Evolutionary conservation across 2,113 vertebrate species (phyloP), one percentile per base, ranked within the genome.

Genomic region (Riparia riparia): DNA sequence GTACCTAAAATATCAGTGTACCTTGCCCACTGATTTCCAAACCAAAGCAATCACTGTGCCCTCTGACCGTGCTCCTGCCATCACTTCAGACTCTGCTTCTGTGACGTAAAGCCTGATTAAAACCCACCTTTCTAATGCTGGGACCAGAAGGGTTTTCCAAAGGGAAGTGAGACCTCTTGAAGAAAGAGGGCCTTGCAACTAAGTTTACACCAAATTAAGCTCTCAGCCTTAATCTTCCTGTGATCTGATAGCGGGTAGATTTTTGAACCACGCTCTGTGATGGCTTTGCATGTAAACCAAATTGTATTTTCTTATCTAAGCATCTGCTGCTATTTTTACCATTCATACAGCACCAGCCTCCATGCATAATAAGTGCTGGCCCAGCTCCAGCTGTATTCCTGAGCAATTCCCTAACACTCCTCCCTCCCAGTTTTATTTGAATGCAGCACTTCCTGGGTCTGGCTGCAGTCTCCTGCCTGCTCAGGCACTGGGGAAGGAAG

Each of bases 251-350:
- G n/a, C 1, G 0, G 47, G 58, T 66, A 47, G 63, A 39, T 82
- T 93, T 90, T 86, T 70, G 71, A 90, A 53, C 74, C 34, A 17
- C 9, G 0, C 34, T 53, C 31, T 20, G 14, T 50, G 86, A 68
- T 79, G 53, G 39, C 22, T 91, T 95, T 71, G 84, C 84, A 57
- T 4, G 5, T 51, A 87, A 61, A 94, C 51, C 72, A 39, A 95
- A 87, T 61, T 12, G 6, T 79, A 53, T 95, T 95, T 89, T 39
- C 86, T 50, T 61, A 37, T 78, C 73, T 76, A 65, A 95, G 84
- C 81, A 91, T 86, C 78, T 91, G 91, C 91, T 91, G 47, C 93
- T 91, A 61, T 94, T 95, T 89, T 93, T 94, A 50, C 73, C 87
- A 63, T 82, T 95, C 79, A 34, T 76, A 58, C 78, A 85, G 89